Evolutionary conservation across 2,113 vertebrate species (phyloP), one percentile per base, ranked within the genome.

Genomic region (Rafetus swinhoei): DNA sequence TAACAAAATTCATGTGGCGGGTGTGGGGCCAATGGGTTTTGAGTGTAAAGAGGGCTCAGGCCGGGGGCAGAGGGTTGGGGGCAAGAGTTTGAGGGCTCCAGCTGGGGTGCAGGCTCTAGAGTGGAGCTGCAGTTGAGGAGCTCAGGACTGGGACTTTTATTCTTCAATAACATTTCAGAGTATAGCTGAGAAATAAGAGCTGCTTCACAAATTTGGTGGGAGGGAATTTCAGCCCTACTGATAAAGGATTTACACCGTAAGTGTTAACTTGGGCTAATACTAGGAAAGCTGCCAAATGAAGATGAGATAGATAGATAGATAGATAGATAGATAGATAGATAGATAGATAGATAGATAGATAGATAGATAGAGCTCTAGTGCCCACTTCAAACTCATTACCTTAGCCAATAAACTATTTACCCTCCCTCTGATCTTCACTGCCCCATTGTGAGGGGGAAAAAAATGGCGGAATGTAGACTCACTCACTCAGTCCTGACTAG

Each of bases 241-340:
- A 59, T 72, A 72, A 53, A 89, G 1, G 24, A 90, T 55, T 93
- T 57, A 85, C 6, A 19, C 87, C 39, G 11, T 39, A 7, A 94
- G 56, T 0, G 2, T 7, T 56, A 72, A 79, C 29, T 88, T 79
- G 27, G 19, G 87, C 35, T 29, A 77, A 69, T 11, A 11, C 24
- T 22, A 6, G 0, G 0, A n/a, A 52, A 79, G 59, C 76, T 82
- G 86, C 54, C 25, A 74, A 54, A n/a, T 1, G 1, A 24, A 14
- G 53, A 53, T 3, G 45, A 45, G 45, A 45, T 45, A n/a, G 39
- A 39, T 54, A 35, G 53, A 54, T 54, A 54, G 53, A 54, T 18
- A 52, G 1, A 10, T 22, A 52, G 15, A 45, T 18, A 52, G 1
- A 10, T 22, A 52, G 15, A 45, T 45, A n/a, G 39, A 39, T 54